These are phyloP conservation scores for Tamandua tetradactyla DNA, from an alignment of 2,797 vertebrate species.

Conservation along the genomic window DNA sequence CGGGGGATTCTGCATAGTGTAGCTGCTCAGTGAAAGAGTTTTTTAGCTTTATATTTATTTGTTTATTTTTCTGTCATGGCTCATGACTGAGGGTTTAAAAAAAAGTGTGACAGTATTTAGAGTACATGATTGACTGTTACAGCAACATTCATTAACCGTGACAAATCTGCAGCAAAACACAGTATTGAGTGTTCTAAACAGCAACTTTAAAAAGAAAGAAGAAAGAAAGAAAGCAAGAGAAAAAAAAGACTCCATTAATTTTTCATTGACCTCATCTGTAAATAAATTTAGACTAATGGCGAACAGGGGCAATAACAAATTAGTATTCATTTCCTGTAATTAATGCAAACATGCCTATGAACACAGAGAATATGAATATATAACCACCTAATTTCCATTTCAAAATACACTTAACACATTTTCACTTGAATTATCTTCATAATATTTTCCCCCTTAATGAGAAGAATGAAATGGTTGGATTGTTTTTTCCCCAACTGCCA, in stretches of 20 bases:
- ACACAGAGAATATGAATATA: constrained; percentile 86
- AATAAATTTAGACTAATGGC: constrained; percentile 88
- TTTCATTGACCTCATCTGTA: constrained; percentile 90
- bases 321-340: constrained; percentile 89
- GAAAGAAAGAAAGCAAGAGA: constrained; percentile 70
- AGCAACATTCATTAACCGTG: constrained; percentile 91
- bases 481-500: constrained; percentile 42
- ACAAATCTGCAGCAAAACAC: constrained; percentile 92
- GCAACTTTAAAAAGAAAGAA: constrained; percentile 81
- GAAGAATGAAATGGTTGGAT: constrained; percentile 64
- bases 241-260: constrained; percentile 85
- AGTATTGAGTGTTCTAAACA: constrained; percentile 91
- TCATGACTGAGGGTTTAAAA: constrained; percentile 90
- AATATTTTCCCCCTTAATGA: constrained; percentile 58
- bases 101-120: constrained; percentile 90
- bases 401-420: constrained; percentile 84
- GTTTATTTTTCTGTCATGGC: constrained; percentile 95
- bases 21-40: constrained; percentile 90
- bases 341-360: constrained; percentile 88
- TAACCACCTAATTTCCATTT: constrained; percentile 87
- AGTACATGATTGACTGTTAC: constrained; percentile 89
- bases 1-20: constrained; percentile 85
- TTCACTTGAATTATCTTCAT: constrained; percentile 84
- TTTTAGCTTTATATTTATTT: constrained; percentile 93
- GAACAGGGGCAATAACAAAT: constrained; percentile 86